Evolutionary conservation across 2,113 vertebrate genomes (phyloP).

Genomic region (Lophius piscatorius): DNA sequence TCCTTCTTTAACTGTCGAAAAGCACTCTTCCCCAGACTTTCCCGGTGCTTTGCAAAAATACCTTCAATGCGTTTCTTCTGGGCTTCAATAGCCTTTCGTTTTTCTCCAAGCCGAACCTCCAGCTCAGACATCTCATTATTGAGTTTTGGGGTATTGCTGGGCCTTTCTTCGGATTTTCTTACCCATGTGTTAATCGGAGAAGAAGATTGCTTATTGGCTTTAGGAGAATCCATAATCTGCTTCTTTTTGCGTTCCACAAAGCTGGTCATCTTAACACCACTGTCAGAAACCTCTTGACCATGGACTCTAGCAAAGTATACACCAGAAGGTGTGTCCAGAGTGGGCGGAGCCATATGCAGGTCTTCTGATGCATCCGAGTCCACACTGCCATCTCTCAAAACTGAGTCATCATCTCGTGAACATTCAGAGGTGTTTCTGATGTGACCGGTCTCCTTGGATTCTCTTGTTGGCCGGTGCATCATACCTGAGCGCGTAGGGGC

Average conservation of each 20-base stretch:
- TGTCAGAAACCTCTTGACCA: constrained; percentile 67
- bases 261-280: constrained; percentile 90
- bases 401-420: constrained; percentile 84
- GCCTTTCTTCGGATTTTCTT: constrained; percentile 81
- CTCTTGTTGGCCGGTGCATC: constrained; percentile 65
- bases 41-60: constrained; percentile 92
- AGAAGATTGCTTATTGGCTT: constrained; percentile 42
- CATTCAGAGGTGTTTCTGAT: constrained; percentile 77
- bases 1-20: constrained; percentile 88
- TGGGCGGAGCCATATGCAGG: constrained; percentile 77
- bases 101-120: constrained; percentile 88
- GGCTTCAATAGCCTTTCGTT: constrained; percentile 90
- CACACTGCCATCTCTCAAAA: constrained; percentile 84
- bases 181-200: constrained; percentile 69
- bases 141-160: constrained; percentile 81
- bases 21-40: constrained; percentile 88
- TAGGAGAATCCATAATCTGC: constrained; percentile 71
- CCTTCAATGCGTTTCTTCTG: constrained; percentile 95
- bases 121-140: constrained; percentile 89
- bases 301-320: constrained; percentile 12
- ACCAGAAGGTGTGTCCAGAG: constrained; percentile 65
- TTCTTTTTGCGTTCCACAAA: constrained; percentile 93
- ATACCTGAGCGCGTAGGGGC: constrained; percentile 78
- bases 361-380: constrained; percentile 87
- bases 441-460: constrained; percentile 53